phyloP scores from a whole-genome alignment of 2,888 invertebrate genomes.

The Liodrosophila aerea region DNA sequence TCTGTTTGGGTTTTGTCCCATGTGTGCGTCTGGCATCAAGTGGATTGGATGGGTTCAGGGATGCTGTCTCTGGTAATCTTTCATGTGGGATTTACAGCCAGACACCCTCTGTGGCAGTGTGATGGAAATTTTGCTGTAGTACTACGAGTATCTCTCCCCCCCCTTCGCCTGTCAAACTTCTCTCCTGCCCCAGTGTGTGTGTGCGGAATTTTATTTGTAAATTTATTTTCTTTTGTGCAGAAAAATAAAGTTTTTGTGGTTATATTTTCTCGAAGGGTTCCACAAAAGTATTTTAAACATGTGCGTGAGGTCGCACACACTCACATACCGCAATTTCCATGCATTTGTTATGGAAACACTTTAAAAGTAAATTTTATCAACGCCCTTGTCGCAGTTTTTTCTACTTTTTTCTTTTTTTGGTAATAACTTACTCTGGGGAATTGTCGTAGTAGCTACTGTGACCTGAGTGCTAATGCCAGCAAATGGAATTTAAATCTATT shows the following conservation, averaged over 20 bases:
- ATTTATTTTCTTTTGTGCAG: conserved; percentile 63
- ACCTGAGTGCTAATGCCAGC: conserved; percentile 71
- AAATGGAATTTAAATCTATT: conserved; percentile 77
- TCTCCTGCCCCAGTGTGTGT: neutral
- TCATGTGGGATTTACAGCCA: conserved; percentile 80
- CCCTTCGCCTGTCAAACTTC: neutral
- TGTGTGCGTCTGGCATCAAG: conserved; percentile 57
- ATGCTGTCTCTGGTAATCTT: conserved; percentile 75
- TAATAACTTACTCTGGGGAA: conserved; percentile 51
- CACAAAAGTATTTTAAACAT: conserved; percentile 63
- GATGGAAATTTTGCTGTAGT: conserved; percentile 38
- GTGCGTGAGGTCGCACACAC: conserved; percentile 70
- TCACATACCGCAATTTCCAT: conserved; percentile 47
- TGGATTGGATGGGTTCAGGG: conserved; percentile 40
- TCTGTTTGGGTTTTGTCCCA: conserved; percentile 22
- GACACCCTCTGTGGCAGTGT: conserved; percentile 62
- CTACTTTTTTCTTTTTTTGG: conserved; percentile 1
- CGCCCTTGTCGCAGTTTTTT: conserved; percentile 49
- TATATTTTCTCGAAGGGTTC: conserved; percentile 22
- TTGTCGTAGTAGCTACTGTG: conserved; percentile 54
- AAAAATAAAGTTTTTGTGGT: conserved; percentile 59
- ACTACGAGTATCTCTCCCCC: neutral
- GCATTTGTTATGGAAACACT: conserved; percentile 72
- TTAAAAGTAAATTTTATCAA: conserved; percentile 72
- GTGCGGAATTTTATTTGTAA: conserved; percentile 70